Evolutionary conservation across 1,140 invertebrate species (phyloP).

Genomic region (Bombus pyrosoma): DNA sequence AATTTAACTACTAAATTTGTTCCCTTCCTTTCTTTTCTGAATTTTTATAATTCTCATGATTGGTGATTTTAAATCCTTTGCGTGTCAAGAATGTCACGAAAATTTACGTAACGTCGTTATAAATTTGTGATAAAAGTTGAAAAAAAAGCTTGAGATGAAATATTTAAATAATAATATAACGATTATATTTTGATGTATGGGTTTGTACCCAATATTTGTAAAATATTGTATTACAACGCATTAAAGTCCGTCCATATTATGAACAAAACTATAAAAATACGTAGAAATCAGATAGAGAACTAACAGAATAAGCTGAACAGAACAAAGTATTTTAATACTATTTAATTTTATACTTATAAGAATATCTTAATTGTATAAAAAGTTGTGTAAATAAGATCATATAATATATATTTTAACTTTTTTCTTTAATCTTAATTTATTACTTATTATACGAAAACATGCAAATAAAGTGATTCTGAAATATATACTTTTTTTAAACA

Average conservation of each 20-base stretch:
- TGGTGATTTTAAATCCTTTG: background rate
- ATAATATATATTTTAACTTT: background rate
- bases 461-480: conserved; percentile 12
- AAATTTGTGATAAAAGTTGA: background rate
- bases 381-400: background rate
- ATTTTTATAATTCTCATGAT: background rate
- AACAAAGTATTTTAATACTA: conserved; percentile 1
- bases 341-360: conserved; percentile 8
- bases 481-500: background rate
- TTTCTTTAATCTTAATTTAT: background rate
- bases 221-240: conserved; percentile 11
- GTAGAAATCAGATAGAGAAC: background rate
- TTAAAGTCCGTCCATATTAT: conserved; percentile 27
- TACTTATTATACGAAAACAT: background rate
- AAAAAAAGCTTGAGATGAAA: background rate
- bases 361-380: background rate
- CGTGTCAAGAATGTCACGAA: background rate
- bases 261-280: background rate
- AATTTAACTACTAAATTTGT: background rate
- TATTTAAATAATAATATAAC: background rate
- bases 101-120: background rate
- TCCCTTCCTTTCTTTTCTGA: background rate
- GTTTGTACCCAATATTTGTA: conserved; percentile 6
- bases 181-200: background rate
- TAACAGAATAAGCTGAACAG: background rate